These are phyloP conservation scores for Ceryle rudis DNA, from an alignment of 2,797 vertebrate genomes.

Conservation along the genomic window DNA sequence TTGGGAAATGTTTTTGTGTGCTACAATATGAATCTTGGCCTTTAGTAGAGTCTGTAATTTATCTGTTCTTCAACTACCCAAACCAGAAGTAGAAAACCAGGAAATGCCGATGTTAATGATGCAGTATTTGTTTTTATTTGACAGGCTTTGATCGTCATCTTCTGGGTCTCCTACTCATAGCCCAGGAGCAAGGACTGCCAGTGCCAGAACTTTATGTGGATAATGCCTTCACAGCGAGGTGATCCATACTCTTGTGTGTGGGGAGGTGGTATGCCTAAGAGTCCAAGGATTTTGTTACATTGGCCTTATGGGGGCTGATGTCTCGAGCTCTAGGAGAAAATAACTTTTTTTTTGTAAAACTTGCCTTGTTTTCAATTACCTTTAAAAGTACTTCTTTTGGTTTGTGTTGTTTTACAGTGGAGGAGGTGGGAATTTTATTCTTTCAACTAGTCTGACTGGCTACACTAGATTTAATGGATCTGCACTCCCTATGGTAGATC, in stretches of 20 bases:
- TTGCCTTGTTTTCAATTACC: background rate
- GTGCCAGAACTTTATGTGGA: slow-evolving; percentile 90
- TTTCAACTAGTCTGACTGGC: slow-evolving; percentile 94
- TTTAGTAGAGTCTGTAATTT: background rate
- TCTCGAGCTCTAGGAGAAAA: background rate
- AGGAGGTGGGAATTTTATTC: slow-evolving; percentile 93
- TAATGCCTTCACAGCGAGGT: slow-evolving; percentile 91
- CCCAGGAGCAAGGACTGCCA: slow-evolving; percentile 88
- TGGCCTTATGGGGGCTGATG: background rate
- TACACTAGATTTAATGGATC: slow-evolving; percentile 87
- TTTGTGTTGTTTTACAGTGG: slow-evolving; percentile 83
- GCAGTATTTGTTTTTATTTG: slow-evolving; percentile 33
- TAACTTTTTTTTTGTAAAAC: background rate
- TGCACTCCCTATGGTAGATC: slow-evolving; percentile 89
- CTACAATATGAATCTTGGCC: background rate
- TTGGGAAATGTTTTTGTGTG: background rate
- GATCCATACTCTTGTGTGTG: background rate
- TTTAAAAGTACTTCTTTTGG: background rate
- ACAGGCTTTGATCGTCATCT: slow-evolving; percentile 96
- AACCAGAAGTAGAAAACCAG: background rate
- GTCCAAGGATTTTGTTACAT: background rate
- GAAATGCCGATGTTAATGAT: background rate
- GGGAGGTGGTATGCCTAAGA: background rate
- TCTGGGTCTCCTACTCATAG: slow-evolving; percentile 89
- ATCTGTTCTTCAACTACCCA: background rate